These are phyloP conservation scores for Brachypodius melanocephalos DNA, from an alignment of 2,113 vertebrate genomes.

Conservation along the genomic window DNA sequence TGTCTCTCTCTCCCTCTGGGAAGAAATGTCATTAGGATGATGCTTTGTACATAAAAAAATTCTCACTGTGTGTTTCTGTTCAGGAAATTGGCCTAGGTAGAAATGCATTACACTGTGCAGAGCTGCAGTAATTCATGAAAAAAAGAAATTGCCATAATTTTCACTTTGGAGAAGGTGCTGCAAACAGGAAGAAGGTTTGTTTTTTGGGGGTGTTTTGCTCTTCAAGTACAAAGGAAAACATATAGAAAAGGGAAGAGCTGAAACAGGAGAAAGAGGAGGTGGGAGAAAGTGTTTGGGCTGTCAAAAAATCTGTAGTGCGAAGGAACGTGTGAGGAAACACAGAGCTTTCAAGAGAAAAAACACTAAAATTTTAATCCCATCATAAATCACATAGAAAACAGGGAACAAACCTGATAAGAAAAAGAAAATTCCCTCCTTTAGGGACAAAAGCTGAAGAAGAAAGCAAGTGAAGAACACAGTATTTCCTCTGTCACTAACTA, in stretches of 20 bases:
- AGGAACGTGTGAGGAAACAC: accelerated
- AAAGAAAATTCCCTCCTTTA: background rate
- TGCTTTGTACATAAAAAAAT: background rate
- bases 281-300: background rate
- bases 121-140: background rate
- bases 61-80: background rate
- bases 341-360: background rate
- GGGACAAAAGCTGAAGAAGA: background rate
- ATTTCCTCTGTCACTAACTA: background rate
- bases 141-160: background rate
- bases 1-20: background rate
- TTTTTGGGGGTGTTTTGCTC: background rate
- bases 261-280: background rate
- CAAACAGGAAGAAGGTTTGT: background rate
- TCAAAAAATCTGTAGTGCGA: background rate
- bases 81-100: background rate
- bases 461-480: background rate
- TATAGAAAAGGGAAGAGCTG: background rate
- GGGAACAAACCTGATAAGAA: background rate
- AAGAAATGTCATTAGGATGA: conserved; percentile 10
- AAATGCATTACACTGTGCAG: background rate
- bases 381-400: background rate
- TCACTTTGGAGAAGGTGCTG: background rate
- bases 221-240: background rate
- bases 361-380: background rate